Evolutionary conservation across 2,888 invertebrate species (phyloP).

Genomic region (Girardia tigrina): DNA sequence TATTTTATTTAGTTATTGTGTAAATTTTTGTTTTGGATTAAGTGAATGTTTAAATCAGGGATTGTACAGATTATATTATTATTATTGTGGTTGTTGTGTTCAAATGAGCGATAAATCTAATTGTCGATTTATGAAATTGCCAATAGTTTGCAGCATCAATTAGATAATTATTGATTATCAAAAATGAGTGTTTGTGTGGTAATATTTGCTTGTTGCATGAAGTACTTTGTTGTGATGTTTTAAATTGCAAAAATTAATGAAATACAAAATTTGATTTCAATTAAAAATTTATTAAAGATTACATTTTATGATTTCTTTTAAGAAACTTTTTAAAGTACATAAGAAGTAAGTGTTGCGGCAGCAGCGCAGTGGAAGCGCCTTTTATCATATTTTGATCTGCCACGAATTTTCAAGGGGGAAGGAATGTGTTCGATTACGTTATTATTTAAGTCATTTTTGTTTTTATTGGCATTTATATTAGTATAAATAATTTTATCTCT

Average conservation of each 20-base stretch:
- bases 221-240: background rate
- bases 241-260: background rate
- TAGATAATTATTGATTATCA: constrained; percentile 14
- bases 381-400: too few relatives aligned
- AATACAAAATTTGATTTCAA: background rate
- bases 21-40: background rate
- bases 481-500: too few relatives aligned
- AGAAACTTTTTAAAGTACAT: too few relatives aligned
- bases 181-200: background rate
- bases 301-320: too few relatives aligned
- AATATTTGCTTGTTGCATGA: background rate
- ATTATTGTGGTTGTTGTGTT: background rate
- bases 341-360: too few relatives aligned
- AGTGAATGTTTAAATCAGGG: background rate
- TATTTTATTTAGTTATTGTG: constrained; percentile 21
- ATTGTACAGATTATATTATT: constrained; percentile 20
- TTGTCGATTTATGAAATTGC: constrained; percentile 20
- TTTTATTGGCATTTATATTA: too few relatives aligned
- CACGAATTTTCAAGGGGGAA: too few relatives aligned
- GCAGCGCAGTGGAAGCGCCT: too few relatives aligned
- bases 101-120: background rate
- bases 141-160: constrained; percentile 8
- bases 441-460: too few relatives aligned
- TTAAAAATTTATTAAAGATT: too few relatives aligned
- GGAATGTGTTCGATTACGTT: too few relatives aligned